Conservation (phyloP, 2,888 invertebrate species). For the Meandrusa payeni region DNA sequence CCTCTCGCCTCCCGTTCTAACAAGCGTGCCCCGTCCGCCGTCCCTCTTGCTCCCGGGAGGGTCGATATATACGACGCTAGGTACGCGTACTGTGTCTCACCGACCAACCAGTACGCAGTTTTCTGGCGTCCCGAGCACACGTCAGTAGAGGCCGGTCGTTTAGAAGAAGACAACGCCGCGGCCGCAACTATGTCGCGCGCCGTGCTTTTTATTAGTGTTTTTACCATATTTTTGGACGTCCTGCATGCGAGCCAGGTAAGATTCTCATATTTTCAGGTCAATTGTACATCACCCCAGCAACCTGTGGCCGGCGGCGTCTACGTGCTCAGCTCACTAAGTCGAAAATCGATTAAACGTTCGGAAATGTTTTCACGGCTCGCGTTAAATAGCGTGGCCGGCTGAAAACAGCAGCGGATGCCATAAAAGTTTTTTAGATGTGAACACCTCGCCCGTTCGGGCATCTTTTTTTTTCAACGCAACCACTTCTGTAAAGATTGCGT, state of each 20-base stretch:
- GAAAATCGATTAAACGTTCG: constrained; percentile 73
- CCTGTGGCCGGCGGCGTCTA: constrained; percentile 31
- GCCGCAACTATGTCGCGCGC: constrained; percentile 82
- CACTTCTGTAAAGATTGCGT: constrained; percentile 47
- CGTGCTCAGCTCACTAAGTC: constrained; percentile 47
- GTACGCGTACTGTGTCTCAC: constrained; percentile 70
- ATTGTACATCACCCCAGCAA: constrained; percentile 29
- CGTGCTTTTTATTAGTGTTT: constrained; percentile 82
- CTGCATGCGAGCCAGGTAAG: constrained; percentile 80
- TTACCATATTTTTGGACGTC: constrained; percentile 81
- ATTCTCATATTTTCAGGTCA: constrained; percentile 31
- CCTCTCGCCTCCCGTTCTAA: constrained; percentile 48
- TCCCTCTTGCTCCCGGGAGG: constrained; percentile 65
- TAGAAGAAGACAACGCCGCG: constrained; percentile 58
- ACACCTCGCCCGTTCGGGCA: constrained; percentile 38
- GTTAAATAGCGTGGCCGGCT: constrained; percentile 58
- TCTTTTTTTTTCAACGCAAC: constrained; percentile 35
- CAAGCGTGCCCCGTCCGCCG: constrained; percentile 33
- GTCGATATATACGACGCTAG: constrained; percentile 78
- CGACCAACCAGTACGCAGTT: constrained; percentile 72
- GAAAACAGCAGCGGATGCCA: constrained; percentile 60
- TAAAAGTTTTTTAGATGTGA: constrained; percentile 53
- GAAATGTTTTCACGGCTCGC: constrained; percentile 70
- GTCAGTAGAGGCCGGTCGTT: constrained; percentile 57
- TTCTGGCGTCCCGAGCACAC: constrained; percentile 65